Evolutionary conservation across 2,113 vertebrate genomes (phyloP).

Genomic region (Anseranas semipalmata): DNA sequence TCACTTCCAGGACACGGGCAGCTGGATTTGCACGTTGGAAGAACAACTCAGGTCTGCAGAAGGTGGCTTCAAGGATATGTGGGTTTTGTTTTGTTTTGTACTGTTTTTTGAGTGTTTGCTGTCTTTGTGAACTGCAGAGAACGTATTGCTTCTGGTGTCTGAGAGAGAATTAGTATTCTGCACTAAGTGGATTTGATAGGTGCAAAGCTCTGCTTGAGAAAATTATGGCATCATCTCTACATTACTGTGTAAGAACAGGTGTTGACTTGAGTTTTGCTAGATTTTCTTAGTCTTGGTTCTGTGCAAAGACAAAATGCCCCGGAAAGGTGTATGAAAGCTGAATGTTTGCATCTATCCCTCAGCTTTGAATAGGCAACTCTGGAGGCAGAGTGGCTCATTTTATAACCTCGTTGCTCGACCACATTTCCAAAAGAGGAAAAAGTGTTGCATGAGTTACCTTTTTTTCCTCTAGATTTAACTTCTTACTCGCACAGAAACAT

Average conservation of each 20-base stretch:
- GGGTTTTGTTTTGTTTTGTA: no score
- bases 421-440: not conserved
- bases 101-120: not conserved
- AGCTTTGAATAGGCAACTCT: not conserved
- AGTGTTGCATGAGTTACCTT: not conserved
- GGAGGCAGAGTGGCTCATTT: not conserved
- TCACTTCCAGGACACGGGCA: rapidly evolving
- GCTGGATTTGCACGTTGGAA: not conserved
- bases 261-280: not conserved
- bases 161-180: slow-evolving; percentile 8
- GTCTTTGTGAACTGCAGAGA: not conserved
- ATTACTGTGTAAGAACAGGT: not conserved
- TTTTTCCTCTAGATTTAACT: not conserved
- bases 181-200: not conserved
- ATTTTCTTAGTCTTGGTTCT: not conserved
- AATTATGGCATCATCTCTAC: not conserved
- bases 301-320: not conserved
- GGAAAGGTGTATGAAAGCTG: not conserved
- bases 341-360: not conserved
- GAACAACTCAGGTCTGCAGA: not conserved
- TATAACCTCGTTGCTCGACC: not conserved
- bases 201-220: not conserved
- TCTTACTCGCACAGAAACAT: not conserved
- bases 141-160: not conserved
- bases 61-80: not conserved